Percentiles rank a stretch among this genome's conserved stretches.
Evolutionary conservation across 2,888 invertebrate genomes (phyloP).

Genomic region (Gymnocheta viridis): DNA sequence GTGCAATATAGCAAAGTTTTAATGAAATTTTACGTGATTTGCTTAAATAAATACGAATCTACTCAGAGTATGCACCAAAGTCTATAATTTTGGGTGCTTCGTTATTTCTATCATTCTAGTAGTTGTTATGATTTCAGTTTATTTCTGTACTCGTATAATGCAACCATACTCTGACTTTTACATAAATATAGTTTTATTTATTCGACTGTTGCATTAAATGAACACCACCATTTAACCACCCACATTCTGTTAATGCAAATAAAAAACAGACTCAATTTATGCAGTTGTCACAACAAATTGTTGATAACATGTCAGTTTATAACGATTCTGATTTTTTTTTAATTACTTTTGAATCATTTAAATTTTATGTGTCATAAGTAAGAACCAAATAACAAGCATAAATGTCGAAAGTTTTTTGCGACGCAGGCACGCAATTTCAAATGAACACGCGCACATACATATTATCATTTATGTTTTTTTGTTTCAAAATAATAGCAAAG

Average conservation of each 20-base stretch:
- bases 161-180: constrained; percentile 32
- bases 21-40: constrained; percentile 68
- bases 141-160: constrained; percentile 43
- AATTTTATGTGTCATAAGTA: constrained; percentile 26
- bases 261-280: constrained; percentile 34
- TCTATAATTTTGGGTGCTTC: constrained; percentile 10
- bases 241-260: background rate
- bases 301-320: constrained; percentile 56
- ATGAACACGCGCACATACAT: background rate
- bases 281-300: constrained; percentile 60
- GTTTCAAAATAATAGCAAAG: background rate
- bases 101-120: background rate
- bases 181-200: constrained; percentile 27
- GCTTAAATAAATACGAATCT: constrained; percentile 55
- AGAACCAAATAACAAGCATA: constrained; percentile 9
- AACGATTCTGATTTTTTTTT: constrained; percentile 6
- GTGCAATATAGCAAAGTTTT: constrained; percentile 61
- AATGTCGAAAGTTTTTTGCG: constrained; percentile 1
- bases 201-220: constrained; percentile 42
- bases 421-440: background rate
- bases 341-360: constrained; percentile 39
- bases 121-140: constrained; percentile 50
- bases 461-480: background rate
- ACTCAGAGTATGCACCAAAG: background rate
- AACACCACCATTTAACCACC: constrained; percentile 4